Percentiles rank a stretch among this genome's conserved stretches.
phyloP scores from a whole-genome alignment of 30 jellyfish, hydroid and myxozoan species.

The Hydractinia echinata region DNA sequence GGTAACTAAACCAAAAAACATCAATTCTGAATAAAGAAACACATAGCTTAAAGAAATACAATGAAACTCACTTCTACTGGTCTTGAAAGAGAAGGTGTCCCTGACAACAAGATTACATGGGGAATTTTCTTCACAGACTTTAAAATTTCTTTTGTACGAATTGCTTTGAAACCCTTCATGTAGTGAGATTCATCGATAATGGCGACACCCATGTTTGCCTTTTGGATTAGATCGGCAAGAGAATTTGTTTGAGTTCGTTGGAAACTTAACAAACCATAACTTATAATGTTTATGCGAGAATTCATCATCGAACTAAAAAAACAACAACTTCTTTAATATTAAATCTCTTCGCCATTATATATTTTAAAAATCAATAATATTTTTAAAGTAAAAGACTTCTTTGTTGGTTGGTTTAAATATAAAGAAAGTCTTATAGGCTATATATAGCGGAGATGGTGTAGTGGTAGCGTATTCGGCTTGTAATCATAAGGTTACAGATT shows the following conservation, averaged over 20 bases:
- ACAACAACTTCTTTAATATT: too few relatives aligned
- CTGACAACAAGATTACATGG: slow-evolving; percentile 57
- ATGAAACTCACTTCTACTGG: slow-evolving; percentile 65
- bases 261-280: slow-evolving; percentile 65
- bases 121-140: slow-evolving; percentile 33
- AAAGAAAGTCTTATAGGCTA: not conserved
- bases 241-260: slow-evolving; percentile 13
- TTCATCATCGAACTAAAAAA: slow-evolving; percentile 35
- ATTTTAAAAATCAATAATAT: too few relatives aligned
- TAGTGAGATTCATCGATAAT: slow-evolving; percentile 82
- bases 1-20: too few relatives aligned
- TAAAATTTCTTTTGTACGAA: slow-evolving; percentile 45
- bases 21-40: not conserved
- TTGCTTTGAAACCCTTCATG: slow-evolving; percentile 42
- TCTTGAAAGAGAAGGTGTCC: slow-evolving; percentile 90
- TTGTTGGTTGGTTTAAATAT: too few relatives aligned
- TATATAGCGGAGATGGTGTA: too few relatives aligned
- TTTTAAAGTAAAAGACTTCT: too few relatives aligned
- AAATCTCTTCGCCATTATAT: not conserved
- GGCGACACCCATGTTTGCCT: slow-evolving; percentile 61
- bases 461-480: too few relatives aligned
- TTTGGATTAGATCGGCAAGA: slow-evolving; percentile 23
- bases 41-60: not conserved
- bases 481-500: too few relatives aligned
- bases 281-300: slow-evolving; percentile 50